phyloP scores from a whole-genome alignment of 64 coral and sea anemone species.

The Trachythela sp. region DNA sequence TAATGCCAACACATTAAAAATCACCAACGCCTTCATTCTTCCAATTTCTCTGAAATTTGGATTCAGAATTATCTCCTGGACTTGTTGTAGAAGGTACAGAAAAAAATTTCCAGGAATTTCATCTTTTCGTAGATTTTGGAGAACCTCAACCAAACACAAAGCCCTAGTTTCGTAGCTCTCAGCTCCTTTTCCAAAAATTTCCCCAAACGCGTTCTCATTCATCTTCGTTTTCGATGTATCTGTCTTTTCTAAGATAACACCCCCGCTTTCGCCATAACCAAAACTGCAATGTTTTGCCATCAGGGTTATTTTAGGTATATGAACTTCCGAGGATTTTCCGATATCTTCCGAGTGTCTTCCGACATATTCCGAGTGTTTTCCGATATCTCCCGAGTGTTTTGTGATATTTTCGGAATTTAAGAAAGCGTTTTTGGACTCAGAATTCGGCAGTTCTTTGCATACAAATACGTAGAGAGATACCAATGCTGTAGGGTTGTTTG shows the following conservation, averaged over 20 bases:
- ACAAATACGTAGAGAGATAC: slow-evolving; percentile 55
- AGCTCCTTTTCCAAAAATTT: slow-evolving; percentile 32
- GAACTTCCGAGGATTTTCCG: neutral
- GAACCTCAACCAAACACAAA: slow-evolving; percentile 67
- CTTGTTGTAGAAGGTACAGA: slow-evolving; percentile 62
- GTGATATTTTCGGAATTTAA: neutral
- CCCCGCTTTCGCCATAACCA: slow-evolving; percentile 67
- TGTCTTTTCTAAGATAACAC: slow-evolving; percentile 45
- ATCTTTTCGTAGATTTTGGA: slow-evolving; percentile 45
- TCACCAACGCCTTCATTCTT: slow-evolving; percentile 30
- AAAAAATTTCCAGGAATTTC: slow-evolving; percentile 72
- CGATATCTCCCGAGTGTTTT: neutral
- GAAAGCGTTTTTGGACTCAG: neutral
- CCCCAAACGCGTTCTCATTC: slow-evolving; percentile 7
- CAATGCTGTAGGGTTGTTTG: slow-evolving; percentile 41
- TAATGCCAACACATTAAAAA: slow-evolving; percentile 64
- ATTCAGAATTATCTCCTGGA: slow-evolving; percentile 59
- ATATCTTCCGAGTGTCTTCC: neutral
- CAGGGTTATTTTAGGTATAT: neutral
- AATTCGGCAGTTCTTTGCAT: slow-evolving; percentile 34
- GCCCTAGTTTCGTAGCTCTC: slow-evolving; percentile 50
- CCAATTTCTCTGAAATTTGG: neutral
- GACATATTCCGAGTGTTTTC: no score
- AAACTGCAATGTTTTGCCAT: slow-evolving; percentile 55
- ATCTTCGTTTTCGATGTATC: neutral